phyloP scores from a whole-genome alignment of 2,888 invertebrate species.

The Matsumyia berberina region DNA sequence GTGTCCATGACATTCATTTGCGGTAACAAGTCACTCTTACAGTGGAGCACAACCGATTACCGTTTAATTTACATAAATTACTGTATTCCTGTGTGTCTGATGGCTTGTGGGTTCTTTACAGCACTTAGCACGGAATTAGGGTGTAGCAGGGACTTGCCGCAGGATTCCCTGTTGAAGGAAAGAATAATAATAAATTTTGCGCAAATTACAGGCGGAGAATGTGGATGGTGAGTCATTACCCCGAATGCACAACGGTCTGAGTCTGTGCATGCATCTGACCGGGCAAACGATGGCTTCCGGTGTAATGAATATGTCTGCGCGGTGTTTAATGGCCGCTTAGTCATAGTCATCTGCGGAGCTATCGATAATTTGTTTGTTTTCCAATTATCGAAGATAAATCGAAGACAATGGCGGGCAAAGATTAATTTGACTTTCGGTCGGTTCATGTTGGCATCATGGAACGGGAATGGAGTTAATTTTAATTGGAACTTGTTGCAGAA shows the following conservation, averaged over 20 bases:
- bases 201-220: slow-evolving; percentile 6
- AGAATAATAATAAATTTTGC: slow-evolving; percentile 1
- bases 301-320: slow-evolving; percentile 7
- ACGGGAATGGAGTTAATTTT: not conserved
- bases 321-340: too few species aligned
- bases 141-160: not conserved
- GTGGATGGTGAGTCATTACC: not conserved
- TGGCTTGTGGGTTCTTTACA: slow-evolving; percentile 7
- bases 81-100: slow-evolving; percentile 32
- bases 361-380: slow-evolving; percentile 14
- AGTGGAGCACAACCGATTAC: slow-evolving; percentile 57
- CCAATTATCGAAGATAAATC: slow-evolving; percentile 8
- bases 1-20: slow-evolving; percentile 66
- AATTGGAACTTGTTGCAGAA: not conserved
- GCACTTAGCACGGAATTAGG: slow-evolving; percentile 11
- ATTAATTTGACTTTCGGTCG: slow-evolving; percentile 9
- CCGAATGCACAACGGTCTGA: not conserved
- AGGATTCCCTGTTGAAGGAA: not conserved
- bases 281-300: slow-evolving; percentile 9
- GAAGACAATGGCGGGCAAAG: not conserved
- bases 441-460: not conserved
- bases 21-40: slow-evolving; percentile 46
- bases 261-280: not conserved
- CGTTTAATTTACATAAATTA: slow-evolving; percentile 66
- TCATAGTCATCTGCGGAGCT: not conserved